Evolutionary conservation across 2,113 vertebrate species (phyloP).

Genomic region (Haemorhous mexicanus): DNA sequence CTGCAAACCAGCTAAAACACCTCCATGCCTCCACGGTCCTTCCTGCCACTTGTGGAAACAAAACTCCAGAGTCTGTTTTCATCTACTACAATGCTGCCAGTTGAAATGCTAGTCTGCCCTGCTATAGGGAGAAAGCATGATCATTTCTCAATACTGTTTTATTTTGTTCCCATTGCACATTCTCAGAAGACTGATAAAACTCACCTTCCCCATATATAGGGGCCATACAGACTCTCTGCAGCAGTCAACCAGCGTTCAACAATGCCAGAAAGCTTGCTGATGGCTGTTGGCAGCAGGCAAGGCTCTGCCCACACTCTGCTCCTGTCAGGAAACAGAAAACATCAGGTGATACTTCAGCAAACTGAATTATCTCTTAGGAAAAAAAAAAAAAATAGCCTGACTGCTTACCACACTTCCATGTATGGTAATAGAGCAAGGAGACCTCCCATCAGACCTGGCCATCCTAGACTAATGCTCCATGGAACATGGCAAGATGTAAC

Average conservation of each 20-base stretch:
- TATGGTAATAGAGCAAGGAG: not conserved
- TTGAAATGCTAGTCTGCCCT: not conserved
- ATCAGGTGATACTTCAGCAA: conserved; percentile 48
- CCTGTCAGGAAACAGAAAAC: conserved; percentile 70
- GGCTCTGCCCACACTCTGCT: conserved; percentile 98
- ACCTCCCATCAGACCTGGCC: not conserved
- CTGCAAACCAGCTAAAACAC: not conserved
- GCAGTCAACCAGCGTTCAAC: conserved; percentile 92
- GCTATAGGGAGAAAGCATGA: not conserved
- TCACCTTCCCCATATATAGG: conserved; percentile 95
- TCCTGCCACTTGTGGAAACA: not conserved
- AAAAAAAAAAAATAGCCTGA: conserved; percentile 6
- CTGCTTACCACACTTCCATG: not conserved
- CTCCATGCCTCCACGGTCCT: not conserved
- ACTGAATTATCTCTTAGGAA: conserved; percentile 43
- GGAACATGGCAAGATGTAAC: not conserved
- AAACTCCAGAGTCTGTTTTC: not conserved
- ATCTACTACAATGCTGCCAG: not conserved
- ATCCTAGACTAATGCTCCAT: not conserved
- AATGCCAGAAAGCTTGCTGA: conserved; percentile 87
- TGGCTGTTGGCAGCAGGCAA: conserved; percentile 87
- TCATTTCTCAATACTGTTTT: not conserved
- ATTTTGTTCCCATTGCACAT: not conserved
- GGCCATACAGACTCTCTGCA: conserved; percentile 90
- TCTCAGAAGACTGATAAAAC: not conserved